Evolutionary conservation across 2,113 vertebrate species (phyloP), one percentile per base, ranked within the genome.

Genomic region (Turnix velox): DNA sequence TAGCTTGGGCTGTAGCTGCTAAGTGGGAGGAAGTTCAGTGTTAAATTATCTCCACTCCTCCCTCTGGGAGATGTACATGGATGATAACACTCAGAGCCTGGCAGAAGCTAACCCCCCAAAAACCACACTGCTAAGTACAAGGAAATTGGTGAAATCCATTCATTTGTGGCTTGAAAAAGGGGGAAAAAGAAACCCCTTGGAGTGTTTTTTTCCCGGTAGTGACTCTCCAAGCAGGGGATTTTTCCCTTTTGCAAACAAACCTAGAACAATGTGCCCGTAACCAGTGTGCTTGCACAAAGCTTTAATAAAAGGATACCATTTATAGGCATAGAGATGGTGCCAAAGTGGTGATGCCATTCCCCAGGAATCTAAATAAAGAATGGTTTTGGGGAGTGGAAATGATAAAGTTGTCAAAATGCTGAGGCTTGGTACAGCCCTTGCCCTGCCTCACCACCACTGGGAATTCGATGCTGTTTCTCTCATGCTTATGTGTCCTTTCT

Each of bases 371-470:
- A 95, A 95, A 96, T 92, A 94, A 68, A 82, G 92, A 55, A 28
- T 5, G 78, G 74, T 90, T 96, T 96, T 95, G 84, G 79, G 33
- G 80, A 95, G 91, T 55, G 80, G 86, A 93, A 95, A 87, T 92
- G 93, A 96, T 93, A 94, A 96, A 96, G 87, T 95, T 94, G 88
- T 92, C 92, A 95, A 91, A 93, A 92, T 12, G 88, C 84, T 71
- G 85, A 84, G 73, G 6, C 45, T 88, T 59, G 91, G 93, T 43
- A 30, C 77, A 23, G 54, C 84, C 80, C 81, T 82, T 68, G 63
- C 91, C 77, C 66, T 61, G 33, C 43, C 74, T 90, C 75, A 18
- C 76, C 79, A 42, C 71, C 54, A 87, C 82, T 25, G 66, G 87
- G 88, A 84, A 54, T 66, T 46, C 51, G 88, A 37, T 72, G 71